These are phyloP conservation scores for Buphagus erythrorhynchus DNA, from an alignment of 2,797 vertebrate genomes.

Conservation along the genomic window DNA sequence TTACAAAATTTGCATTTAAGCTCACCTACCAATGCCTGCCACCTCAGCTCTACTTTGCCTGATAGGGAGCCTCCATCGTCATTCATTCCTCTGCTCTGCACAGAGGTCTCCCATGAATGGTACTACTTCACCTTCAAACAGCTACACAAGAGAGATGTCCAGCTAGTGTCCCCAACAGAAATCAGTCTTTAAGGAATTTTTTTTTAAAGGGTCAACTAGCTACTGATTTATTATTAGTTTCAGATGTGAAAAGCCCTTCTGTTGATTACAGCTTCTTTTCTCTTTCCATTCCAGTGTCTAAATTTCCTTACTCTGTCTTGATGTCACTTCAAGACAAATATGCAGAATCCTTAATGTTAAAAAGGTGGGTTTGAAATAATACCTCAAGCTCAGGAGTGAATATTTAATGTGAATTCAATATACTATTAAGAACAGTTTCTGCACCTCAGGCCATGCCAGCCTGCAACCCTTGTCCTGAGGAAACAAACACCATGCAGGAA, in stretches of 20 bases:
- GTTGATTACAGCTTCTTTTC: background rate
- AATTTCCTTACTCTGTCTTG: background rate
- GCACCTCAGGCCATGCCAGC: background rate
- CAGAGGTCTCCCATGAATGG: background rate
- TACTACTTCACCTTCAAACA: background rate
- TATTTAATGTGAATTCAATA: background rate
- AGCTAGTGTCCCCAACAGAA: background rate
- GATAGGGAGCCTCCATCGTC: background rate
- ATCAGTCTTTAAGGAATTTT: background rate
- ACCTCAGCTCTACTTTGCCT: background rate
- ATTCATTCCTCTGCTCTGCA: background rate
- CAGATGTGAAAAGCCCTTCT: background rate
- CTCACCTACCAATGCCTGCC: background rate
- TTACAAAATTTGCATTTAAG: background rate
- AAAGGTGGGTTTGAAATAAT: background rate
- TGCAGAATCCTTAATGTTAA: background rate
- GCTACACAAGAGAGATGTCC: background rate
- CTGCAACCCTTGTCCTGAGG: background rate
- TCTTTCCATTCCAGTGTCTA: background rate
- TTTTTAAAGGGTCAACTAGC: background rate
- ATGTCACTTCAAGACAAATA: background rate
- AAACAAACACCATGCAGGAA: background rate
- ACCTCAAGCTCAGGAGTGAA: background rate
- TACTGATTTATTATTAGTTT: background rate
- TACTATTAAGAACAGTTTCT: background rate